Base-by-base conservation (phyloP, 2,797 vertebrate species). In the Enteromius radiatus region DNA sequence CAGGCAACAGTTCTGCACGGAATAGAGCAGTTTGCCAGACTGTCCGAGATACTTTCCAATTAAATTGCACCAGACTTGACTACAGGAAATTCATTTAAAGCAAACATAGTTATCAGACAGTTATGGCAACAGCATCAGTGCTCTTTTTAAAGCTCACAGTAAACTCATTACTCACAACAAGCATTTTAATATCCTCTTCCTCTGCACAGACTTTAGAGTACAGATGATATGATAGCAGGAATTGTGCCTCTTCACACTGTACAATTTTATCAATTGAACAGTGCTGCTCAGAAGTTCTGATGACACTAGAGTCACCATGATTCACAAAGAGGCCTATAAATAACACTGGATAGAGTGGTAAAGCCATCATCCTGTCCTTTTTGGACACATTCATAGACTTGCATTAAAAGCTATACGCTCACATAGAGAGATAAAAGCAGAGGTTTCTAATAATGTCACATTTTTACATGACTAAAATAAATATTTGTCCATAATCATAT, bases 81-180 rank as follows among this genome's bases (percentile, higher is more conserved):
- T 21, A 73, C 21, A 38, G 67, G 59, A 76, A 81, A 77, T 43
- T 83, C 36, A 63, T 45, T 76, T 69, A 70, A 12, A 69, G 67
- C 69, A 33, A 76, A 52, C 43, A 9, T 5, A 80, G 33, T 80
- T 76, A 76, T 76, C 33, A 49, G 26, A 56, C 6, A 41, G 56
- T 43, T 28, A 7, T 69, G 61, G 65, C 65, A 79, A 26, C n/a
- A 75, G 26, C 28, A 70, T 63, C 31, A 56, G 23, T 43, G 12
- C 69, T 52, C 9, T 61, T 36, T 47, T 17, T 23, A 52, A 4
- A 14, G 31, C 41, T 63, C 26, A 49, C 59, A 59, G n/a, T 43
- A 77, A 70, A 45, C 26, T 17, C 38, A 10, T 69, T 80, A 33
- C 59, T 69, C 36, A 43, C 33, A 69, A 70, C 3, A 36, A 8